phyloP scores from a whole-genome alignment of 2,113 vertebrate species.

The Petromus typicus region DNA sequence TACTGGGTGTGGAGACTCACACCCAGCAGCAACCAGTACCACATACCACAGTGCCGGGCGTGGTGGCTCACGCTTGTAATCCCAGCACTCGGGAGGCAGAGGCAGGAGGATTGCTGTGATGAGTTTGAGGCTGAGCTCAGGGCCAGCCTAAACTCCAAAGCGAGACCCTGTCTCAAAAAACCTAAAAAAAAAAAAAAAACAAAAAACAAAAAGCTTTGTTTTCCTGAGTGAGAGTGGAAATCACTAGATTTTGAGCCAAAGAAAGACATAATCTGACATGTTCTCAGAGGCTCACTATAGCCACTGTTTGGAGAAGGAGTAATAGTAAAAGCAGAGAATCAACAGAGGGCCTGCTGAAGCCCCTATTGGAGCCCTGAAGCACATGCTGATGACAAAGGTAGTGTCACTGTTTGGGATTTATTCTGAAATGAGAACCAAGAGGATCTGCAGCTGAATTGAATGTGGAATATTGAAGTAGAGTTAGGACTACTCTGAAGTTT shows the following conservation, averaged over 20 bases:
- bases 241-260: conserved; percentile 26
- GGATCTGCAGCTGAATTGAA: neutral
- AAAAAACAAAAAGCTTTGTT: too few species aligned
- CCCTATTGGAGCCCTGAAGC: neutral
- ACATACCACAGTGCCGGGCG: too few species aligned
- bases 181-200: too few species aligned
- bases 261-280: neutral
- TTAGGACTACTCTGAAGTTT: neutral
- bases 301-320: neutral
- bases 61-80: too few species aligned
- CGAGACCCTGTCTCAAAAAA: too few species aligned
- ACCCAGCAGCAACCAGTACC: too few species aligned
- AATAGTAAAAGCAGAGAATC: neutral
- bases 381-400: neutral
- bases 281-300: neutral
- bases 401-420: neutral
- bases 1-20: too few species aligned
- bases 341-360: neutral
- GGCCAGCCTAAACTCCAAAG: too few species aligned
- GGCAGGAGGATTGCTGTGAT: too few species aligned
- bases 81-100: too few species aligned
- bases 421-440: neutral
- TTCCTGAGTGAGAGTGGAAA: neutral
- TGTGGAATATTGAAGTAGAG: neutral
- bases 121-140: too few species aligned